These are phyloP conservation scores for Tineola bisselliella DNA, from an alignment of 2,888 invertebrate species.

Conservation along the genomic window DNA sequence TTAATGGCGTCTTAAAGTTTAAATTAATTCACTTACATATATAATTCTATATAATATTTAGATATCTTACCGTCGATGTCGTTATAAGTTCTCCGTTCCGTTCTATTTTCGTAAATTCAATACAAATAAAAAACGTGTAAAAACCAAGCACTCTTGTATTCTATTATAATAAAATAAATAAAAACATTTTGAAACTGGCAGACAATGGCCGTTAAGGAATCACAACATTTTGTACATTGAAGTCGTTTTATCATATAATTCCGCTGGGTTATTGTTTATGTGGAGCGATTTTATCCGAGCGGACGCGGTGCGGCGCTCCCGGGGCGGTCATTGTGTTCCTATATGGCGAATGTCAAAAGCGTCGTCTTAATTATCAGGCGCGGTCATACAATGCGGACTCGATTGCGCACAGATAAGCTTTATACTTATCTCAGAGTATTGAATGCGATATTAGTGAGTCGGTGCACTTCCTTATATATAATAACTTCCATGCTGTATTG, in stretches of 20 bases:
- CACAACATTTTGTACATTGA: conserved; percentile 57
- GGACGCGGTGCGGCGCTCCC: conserved; percentile 39
- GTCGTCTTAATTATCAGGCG: conserved; percentile 68
- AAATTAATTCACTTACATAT: no score
- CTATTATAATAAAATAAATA: not conserved
- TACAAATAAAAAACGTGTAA: no score
- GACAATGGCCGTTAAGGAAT: conserved; percentile 56
- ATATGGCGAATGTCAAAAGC: conserved; percentile 68
- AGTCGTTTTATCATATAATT: conserved; percentile 61
- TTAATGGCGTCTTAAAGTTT: conserved; percentile 7
- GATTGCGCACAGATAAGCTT: conserved; percentile 64
- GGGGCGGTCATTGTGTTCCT: conserved; percentile 67
- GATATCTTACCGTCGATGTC: no score
- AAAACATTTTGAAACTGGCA: conserved; percentile 16
- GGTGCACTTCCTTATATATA: no score
- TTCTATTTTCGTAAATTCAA: no score
- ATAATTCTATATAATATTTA: no score
- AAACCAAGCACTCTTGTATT: not conserved
- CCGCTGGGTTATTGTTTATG: conserved; percentile 61
- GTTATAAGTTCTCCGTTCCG: no score
- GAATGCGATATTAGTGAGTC: conserved; percentile 42
- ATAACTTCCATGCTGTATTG: conserved; percentile 61
- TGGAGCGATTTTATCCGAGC: conserved; percentile 58
- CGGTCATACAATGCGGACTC: conserved; percentile 62
- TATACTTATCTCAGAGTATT: conserved; percentile 49